phyloP scores from a whole-genome alignment of 2,113 vertebrate genomes.

The Archilochus colubris region DNA sequence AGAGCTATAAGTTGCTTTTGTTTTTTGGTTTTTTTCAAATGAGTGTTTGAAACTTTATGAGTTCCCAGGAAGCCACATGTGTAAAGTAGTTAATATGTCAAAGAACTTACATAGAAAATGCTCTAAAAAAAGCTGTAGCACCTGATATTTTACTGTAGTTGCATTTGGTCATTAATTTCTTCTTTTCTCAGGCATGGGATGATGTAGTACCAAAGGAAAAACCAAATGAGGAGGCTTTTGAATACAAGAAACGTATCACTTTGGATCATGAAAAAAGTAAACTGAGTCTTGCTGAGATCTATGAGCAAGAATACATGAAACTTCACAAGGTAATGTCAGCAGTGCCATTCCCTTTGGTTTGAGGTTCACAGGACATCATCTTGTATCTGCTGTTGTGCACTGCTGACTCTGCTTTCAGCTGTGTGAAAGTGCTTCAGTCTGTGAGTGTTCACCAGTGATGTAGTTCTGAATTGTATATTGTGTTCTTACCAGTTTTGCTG shows the following conservation, averaged over 20 bases:
- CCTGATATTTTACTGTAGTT: background rate
- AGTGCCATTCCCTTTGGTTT: background rate
- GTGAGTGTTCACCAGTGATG: background rate
- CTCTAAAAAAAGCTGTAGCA: background rate
- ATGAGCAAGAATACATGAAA: constrained; percentile 94
- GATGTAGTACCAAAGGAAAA: constrained; percentile 96
- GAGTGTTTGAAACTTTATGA: background rate
- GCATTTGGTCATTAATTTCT: background rate
- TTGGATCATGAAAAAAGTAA: constrained; percentile 98
- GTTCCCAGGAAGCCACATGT: background rate
- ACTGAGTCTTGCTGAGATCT: constrained; percentile 92
- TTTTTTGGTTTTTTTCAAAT: background rate
- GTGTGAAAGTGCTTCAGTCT: background rate
- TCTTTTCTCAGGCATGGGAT: constrained; percentile 86
- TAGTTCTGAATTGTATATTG: background rate
- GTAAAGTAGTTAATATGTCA: background rate
- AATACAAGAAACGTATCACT: constrained; percentile 93
- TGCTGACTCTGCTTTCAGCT: background rate
- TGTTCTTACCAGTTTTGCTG: background rate
- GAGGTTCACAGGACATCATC: background rate
- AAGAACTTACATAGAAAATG: background rate
- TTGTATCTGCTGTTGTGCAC: background rate
- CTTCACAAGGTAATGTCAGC: constrained; percentile 83
- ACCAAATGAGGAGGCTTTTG: constrained; percentile 90
- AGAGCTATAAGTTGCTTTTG: background rate